Conservation (phyloP, 2,888 invertebrate species). For the Poecilobothrus nobilitatus region DNA sequence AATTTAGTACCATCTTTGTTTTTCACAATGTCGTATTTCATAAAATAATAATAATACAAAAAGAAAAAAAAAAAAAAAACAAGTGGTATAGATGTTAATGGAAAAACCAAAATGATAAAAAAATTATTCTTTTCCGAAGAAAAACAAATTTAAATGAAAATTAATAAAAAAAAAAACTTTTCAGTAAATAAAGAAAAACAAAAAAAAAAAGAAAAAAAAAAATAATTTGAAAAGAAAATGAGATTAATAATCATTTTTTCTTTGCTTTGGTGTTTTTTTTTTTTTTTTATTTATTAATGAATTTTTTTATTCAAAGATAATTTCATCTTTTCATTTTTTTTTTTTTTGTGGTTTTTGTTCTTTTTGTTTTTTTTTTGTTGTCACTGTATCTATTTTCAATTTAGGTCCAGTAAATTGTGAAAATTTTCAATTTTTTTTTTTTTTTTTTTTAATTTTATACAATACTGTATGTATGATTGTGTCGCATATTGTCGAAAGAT, state of each 20-base stretch:
- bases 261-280: not conserved
- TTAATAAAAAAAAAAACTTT: not conserved
- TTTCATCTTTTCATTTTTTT: not conserved
- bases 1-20: too few relatives aligned
- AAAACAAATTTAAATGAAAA: not conserved
- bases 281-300: not conserved
- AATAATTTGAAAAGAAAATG: not conserved
- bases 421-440: not conserved
- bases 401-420: too few relatives aligned
- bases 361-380: too few relatives aligned
- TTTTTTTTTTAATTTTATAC: not conserved
- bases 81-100: not conserved
- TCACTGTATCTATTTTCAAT: too few relatives aligned
- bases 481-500: not conserved
- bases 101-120: not conserved
- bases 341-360: not conserved
- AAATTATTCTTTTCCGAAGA: too few relatives aligned
- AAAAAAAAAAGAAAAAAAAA: not conserved
- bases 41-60: too few relatives aligned
- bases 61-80: not conserved
- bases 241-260: not conserved
- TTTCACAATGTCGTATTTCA: too few relatives aligned
- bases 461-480: not conserved
- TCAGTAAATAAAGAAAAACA: not conserved
- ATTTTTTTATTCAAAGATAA: constrained; percentile 2